Base-by-base conservation (phyloP, 2,888 invertebrate genomes). In the Rhagonycha fulva region DNA sequence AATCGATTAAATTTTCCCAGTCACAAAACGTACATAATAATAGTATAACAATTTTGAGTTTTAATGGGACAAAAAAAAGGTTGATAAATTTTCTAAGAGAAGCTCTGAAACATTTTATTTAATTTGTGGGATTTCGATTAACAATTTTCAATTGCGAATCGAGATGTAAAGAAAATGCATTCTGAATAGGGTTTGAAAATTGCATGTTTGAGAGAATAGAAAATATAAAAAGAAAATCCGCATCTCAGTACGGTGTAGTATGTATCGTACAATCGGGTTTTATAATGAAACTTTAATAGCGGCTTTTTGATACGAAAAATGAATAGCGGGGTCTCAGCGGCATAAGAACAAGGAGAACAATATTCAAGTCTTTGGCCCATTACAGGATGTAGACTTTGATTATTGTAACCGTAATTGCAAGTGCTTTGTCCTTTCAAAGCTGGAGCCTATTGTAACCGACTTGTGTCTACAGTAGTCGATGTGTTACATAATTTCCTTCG, bases 331-430 rank as follows among this genome's bases (percentile, higher is more conserved):
- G 77, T 78, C 79, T 74, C 77, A 77, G 75, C 76, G 79, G 80
- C 81, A 80, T 76, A 76, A 72, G 78, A 71, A 75, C 75, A 76
- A 71, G 75, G 76, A 77, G 82, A 80, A 81, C 79, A 82, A 80
- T 66, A 66, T 80, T 77, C 77, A 23, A 81, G 78, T 82, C 83
- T 84, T 83, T 80, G 83, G 83, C 84, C 85, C 84, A 85, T 85
- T 85, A 85, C 85, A 84, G 85, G 85, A 85, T 84, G 85, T 84
- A 85, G 85, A 84, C 85, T 86, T 86, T 86, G 86, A 86, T 86
- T 86, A 86, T 86, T 85, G 84, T 82, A 78, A 82, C 82, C 84
- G 86, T 86, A 86, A 86, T 86, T 86, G 86, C 85, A 84, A 84
- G 83, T 80, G 84, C 85, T 86, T 85, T 86, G 86, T 86, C 85